Percentiles rank a stretch among this genome's conserved stretches.
These are phyloP conservation scores for Ricordea florida DNA, from an alignment of 92 coral and sea anemone genomes.

Conservation along the genomic window DNA sequence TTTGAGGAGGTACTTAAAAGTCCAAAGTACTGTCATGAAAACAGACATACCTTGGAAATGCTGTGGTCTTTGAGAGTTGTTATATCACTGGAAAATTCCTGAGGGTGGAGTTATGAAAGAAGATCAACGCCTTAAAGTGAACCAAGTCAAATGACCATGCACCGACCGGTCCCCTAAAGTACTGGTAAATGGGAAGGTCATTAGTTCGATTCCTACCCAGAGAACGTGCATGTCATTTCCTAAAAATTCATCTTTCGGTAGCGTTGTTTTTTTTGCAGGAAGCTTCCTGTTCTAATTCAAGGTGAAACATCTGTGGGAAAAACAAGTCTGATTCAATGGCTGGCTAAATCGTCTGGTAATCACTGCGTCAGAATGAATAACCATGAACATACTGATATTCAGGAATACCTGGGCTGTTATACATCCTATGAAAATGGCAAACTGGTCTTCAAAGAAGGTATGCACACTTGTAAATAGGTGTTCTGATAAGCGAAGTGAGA, in stretches of 20 bases:
- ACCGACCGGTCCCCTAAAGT: no score
- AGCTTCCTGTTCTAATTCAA: constrained; percentile 91
- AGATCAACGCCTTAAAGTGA: no score
- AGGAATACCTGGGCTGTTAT: constrained; percentile 97
- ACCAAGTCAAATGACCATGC: no score
- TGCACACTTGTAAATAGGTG: neutral
- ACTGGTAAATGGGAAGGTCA: no score
- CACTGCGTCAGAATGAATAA: constrained; percentile 93
- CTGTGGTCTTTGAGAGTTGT: no score
- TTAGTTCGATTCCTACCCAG: no score
- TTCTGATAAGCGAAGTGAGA: no score
- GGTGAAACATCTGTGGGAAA: constrained; percentile 99
- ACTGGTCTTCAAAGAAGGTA: constrained; percentile 97
- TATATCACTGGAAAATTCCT: no score
- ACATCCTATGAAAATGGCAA: constrained; percentile 89
- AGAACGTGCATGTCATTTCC: no score
- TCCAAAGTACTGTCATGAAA: neutral
- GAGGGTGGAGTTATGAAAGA: no score
- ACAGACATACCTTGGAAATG: neutral
- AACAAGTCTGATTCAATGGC: constrained; percentile 95
- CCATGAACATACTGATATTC: constrained; percentile 98
- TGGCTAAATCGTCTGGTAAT: constrained; percentile 92
- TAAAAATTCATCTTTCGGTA: no score
- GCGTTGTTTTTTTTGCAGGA: constrained; percentile 34
- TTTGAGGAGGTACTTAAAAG: no score